Conservation (phyloP, 2,113 vertebrate genomes). For the Tretioscincus oriximinensis region DNA sequence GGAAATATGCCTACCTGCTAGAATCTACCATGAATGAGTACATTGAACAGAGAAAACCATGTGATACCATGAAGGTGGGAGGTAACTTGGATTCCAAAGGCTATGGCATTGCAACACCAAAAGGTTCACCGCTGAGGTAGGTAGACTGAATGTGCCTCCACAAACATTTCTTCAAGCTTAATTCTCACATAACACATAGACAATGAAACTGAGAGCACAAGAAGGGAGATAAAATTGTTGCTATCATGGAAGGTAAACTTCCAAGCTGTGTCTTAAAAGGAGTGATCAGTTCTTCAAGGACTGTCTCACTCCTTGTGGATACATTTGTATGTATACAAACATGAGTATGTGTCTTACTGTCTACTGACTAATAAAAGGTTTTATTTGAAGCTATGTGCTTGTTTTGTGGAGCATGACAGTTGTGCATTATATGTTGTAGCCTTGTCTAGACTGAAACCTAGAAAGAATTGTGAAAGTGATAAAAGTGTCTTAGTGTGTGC, state of each 20-base stretch:
- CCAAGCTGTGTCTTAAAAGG: constrained; percentile 24
- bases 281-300: constrained; percentile 47
- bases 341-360: constrained; percentile 54
- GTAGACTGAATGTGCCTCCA: constrained; percentile 62
- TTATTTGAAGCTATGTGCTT: constrained; percentile 15
- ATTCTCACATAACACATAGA: constrained; percentile 48
- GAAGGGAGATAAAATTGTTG: background rate
- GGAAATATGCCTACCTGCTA: constrained; percentile 97
- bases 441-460: constrained; percentile 59
- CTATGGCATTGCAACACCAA: constrained; percentile 97
- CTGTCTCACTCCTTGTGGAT: constrained; percentile 47
- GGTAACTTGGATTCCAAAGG: constrained; percentile 99
- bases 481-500: constrained; percentile 36
- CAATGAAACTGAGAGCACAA: constrained; percentile 21
- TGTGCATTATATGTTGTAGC: constrained; percentile 54
- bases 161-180: constrained; percentile 48
- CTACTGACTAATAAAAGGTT: constrained; percentile 62
- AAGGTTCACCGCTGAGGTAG: constrained; percentile 97
- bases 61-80: constrained; percentile 99
- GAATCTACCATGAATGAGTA: constrained; percentile 99
- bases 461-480: constrained; percentile 44
- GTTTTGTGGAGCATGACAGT: constrained; percentile 52
- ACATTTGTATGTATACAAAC: constrained; percentile 48
- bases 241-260: constrained; percentile 28
- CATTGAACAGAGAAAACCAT: constrained; percentile 96